Base-by-base conservation (phyloP, 1,140 invertebrate species). In the Orchesella cincta region DNA sequence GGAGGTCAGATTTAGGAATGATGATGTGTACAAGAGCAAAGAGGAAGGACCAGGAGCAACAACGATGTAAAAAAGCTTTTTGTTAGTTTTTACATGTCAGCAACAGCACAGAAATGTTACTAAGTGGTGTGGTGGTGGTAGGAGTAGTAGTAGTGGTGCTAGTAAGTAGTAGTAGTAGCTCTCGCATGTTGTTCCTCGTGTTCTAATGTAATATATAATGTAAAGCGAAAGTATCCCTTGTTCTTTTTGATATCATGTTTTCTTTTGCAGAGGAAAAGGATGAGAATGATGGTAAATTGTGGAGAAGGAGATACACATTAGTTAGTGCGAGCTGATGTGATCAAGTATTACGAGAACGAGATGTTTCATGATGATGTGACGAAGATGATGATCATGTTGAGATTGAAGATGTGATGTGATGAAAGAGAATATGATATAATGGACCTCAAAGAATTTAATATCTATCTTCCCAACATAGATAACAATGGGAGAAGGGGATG, bases 1-100 rank as follows among this genome's bases (percentile, higher is more conserved):
- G 52, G 52, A 57, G 52, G 52, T 57, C 52, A 57, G 52, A 57
- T 26, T 57, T 57, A n/a, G 52, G 52, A 57, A 57, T 57, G 52
- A 26, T 57, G 23, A n/a, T 57, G 23, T 57, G 39, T 46, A 46
- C 52, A 57, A 57, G 52, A 14, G 52, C 52, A 57, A 57, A 57
- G 52, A 57, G 52, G 52, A 57, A 57, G 52, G 52, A 57, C 52
- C 52, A 57, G 23, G 3, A 57, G 39, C 39, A 46, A 46, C n/a
- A n/a, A 46, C 39, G 5, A 46, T 46, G 39, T 46, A 46, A 46
- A 46, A 46, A 46, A 46, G 39, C 39, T 46, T 46, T 46, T 46
- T 46, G 39, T 46, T 46, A 46, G 39, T 46, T 46, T 46, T 46
- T 46, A 46, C 39, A 46, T 46, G 39, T 46, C 39, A 46, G 39